phyloP scores from a whole-genome alignment of 1,140 invertebrate species.

The Himalopsyche phryganea region DNA sequence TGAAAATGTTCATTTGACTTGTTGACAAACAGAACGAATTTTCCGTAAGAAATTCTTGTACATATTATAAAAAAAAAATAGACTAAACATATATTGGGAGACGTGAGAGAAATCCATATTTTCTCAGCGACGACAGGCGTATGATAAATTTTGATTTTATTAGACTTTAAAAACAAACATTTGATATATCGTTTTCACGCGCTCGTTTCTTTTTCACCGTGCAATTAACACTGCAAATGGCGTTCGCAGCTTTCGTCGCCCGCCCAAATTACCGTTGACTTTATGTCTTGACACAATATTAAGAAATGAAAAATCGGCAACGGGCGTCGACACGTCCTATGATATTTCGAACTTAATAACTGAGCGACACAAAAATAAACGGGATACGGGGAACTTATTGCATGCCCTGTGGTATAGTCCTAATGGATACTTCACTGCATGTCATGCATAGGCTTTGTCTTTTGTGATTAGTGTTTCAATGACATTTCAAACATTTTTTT shows the following conservation, averaged over 20 bases:
- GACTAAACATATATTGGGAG: background rate
- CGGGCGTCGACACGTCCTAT: constrained; percentile 3
- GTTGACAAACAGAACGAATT: no score
- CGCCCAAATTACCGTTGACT: constrained; percentile 2
- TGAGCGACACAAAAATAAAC: constrained; percentile 28
- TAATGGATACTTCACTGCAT: no score
- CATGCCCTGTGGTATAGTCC: background rate
- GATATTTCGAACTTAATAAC: constrained; percentile 28
- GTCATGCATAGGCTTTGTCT: no score
- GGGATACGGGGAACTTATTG: constrained; percentile 5
- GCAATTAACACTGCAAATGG: constrained; percentile 7
- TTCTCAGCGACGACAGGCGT: constrained; percentile 7
- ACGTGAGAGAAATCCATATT: constrained; percentile 6
- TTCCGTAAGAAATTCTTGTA: no score
- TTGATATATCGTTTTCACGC: constrained; percentile 4
- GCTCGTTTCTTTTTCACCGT: background rate
- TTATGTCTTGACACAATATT: constrained; percentile 13
- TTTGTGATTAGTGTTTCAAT: no score
- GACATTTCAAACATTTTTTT: no score
- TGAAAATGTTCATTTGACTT: no score
- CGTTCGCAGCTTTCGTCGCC: constrained; percentile 8
- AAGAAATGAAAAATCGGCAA: background rate
- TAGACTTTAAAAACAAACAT: constrained; percentile 6
- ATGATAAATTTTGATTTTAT: constrained; percentile 11
- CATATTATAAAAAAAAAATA: no score